Evolutionary conservation across 1,140 invertebrate species (phyloP).

Genomic region (Leucophenga varia): DNA sequence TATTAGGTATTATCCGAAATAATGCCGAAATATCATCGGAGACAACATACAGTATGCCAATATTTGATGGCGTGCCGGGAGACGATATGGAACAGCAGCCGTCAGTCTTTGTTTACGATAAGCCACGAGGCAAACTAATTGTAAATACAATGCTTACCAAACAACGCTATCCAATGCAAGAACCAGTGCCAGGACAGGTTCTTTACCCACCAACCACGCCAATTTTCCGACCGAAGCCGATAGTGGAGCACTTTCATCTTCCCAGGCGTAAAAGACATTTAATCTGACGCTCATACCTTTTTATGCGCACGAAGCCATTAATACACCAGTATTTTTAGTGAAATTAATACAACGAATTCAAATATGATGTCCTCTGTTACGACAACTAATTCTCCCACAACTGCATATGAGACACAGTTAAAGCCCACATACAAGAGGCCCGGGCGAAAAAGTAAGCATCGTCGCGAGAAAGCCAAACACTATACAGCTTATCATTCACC

Average conservation of each 20-base stretch:
- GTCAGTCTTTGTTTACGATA: constrained; percentile 42
- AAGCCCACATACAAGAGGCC: constrained; percentile 15
- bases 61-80: constrained; percentile 39
- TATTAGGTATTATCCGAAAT: constrained; percentile 1
- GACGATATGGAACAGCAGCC: constrained; percentile 19
- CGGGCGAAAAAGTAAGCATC: constrained; percentile 16
- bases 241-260: constrained; percentile 37
- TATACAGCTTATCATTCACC: constrained; percentile 39
- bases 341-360: neutral
- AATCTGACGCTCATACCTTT: constrained; percentile 48
- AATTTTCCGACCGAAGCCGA: constrained; percentile 45
- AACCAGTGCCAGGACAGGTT: constrained; percentile 44
- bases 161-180: constrained; percentile 45
- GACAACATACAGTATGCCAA: constrained; percentile 26
- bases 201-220: constrained; percentile 42
- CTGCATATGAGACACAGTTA: neutral
- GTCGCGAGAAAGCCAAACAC: constrained; percentile 35
- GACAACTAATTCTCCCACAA: neutral
- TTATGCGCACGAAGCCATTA: constrained; percentile 47
- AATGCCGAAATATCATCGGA: constrained; percentile 6
- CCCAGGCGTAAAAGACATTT: constrained; percentile 24
- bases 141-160: constrained; percentile 45
- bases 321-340: neutral
- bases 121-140: constrained; percentile 32
- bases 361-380: neutral